Evolutionary conservation across 35 echinoderm and acorn worm genomes (phyloP), one percentile per base, ranked within the genome.

Genomic region (Holothuria glaberrima): DNA sequence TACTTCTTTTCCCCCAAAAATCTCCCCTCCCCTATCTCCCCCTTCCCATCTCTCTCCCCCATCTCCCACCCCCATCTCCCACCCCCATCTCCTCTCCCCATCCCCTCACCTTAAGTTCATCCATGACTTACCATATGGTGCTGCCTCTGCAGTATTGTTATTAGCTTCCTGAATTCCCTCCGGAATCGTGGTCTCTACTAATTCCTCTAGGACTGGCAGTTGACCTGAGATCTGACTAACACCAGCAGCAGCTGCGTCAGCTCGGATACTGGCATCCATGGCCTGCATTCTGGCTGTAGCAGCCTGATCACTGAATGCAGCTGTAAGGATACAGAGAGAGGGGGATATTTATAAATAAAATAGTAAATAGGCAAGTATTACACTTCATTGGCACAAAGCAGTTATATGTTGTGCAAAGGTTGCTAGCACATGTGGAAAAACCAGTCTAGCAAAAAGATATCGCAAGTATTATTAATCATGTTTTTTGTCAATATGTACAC

Each of bases 251-350:
- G 94, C 94, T 18, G 67, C 46, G 24, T 50, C 62, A 54, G 90
- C 90, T 44, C 80, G 74, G 5, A 22, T 22, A 28, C 85, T 83
- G 6, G 94, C 94, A 50, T 84, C 80, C 94, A 95, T 95, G 6
- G 94, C 94, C 12, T 73, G 92, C 68, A 93, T 90, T 10, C 64
- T 87, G 0, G 94, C 94, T 0, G 83, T 77, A 16, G 89, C 57
- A 28, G 94, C 94, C 32, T 86, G 59, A 18, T 95, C 61, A 22
- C 90, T 58, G 20, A 95, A 86, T 38, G 56, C 30, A 71, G 88
- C 93, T 94, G 32, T 5, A 20, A 67, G 50, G 50, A 54, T 41
- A 41, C 36, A 41, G 13, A 54, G 13, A 77, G 30, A 9, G 50
- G 28, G 68, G 0, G 48, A 50, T 20, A 27, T n/a, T 25, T 50